A percentile compares a stretch with the other conserved stretches of the same genome.
phyloP scores from a whole-genome alignment of 2,113 vertebrate genomes.

The Sitta europaea region DNA sequence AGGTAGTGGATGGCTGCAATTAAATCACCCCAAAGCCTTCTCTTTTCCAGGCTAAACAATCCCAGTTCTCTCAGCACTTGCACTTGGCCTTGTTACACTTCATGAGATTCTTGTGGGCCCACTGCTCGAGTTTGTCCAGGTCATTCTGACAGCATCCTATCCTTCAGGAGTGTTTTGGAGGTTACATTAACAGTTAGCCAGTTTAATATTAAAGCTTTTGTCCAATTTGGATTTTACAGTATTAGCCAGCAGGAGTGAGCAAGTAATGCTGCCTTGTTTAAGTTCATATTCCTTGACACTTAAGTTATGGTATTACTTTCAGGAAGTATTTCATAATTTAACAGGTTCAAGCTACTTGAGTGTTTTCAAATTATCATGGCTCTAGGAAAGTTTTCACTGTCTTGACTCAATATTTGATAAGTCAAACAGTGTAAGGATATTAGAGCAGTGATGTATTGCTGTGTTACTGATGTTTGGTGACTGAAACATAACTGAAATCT shows the following conservation, averaged over 20 bases:
- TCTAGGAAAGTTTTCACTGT: not conserved
- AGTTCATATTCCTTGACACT: slow-evolving; percentile 11
- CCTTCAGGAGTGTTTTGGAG: not conserved
- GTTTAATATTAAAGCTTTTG: not conserved
- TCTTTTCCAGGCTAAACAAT: not conserved
- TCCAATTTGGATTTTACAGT: slow-evolving; percentile 3
- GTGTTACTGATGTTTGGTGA: not conserved
- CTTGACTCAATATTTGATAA: not conserved
- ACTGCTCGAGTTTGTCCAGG: not conserved
- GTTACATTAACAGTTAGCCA: not conserved
- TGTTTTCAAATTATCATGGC: slow-evolving; percentile 2
- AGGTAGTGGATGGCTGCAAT: not conserved
- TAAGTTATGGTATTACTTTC: slow-evolving; percentile 16
- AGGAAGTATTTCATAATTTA: not conserved
- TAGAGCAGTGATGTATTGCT: not conserved
- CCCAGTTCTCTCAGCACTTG: not conserved
- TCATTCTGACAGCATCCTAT: not conserved
- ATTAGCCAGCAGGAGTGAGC: not conserved
- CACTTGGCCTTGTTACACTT: not conserved
- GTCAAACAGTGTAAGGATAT: not conserved
- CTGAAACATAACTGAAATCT: not conserved
- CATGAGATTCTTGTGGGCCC: not conserved
- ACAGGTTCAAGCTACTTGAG: slow-evolving; percentile 18
- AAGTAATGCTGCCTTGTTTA: slow-evolving; percentile 41
- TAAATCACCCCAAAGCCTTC: not conserved